Evolutionary conservation across 2,888 invertebrate species (phyloP).

Genomic region (Clanis bilineata): DNA sequence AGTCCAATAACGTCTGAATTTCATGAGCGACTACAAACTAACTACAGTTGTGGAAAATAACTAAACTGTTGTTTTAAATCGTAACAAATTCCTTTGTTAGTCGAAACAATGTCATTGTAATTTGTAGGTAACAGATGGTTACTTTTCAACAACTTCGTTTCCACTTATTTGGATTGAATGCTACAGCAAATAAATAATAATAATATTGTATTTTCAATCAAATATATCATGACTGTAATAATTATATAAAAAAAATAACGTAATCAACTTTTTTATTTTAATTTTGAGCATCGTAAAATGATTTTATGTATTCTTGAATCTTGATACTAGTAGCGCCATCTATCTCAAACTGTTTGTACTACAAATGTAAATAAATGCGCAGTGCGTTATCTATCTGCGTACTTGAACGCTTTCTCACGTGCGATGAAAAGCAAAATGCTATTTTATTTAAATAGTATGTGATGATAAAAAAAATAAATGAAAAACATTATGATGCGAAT

Average conservation of each 20-base stretch:
- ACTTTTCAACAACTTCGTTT: background rate
- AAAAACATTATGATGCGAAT: constrained; percentile 10
- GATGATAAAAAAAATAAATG: background rate
- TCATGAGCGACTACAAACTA: background rate
- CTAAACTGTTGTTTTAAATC: background rate
- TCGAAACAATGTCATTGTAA: background rate
- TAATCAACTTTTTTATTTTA: background rate
- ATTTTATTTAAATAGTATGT: background rate
- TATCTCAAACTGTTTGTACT: background rate
- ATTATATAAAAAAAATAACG: background rate
- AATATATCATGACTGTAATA: background rate
- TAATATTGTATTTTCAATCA: no score
- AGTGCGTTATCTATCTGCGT: background rate
- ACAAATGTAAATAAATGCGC: background rate
- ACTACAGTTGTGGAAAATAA: background rate
- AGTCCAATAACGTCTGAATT: background rate
- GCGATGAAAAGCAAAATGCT: background rate
- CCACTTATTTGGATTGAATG: background rate
- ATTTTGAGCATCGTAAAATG: background rate
- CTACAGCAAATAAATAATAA: no score
- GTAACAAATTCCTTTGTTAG: background rate
- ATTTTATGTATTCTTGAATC: no score
- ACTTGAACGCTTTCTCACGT: background rate
- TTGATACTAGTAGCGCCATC: background rate
- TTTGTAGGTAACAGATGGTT: background rate